Percentiles rank a stretch among this genome's conserved stretches.
phyloP scores from a whole-genome alignment of 2,888 invertebrate species.

The Phortica magna region DNA sequence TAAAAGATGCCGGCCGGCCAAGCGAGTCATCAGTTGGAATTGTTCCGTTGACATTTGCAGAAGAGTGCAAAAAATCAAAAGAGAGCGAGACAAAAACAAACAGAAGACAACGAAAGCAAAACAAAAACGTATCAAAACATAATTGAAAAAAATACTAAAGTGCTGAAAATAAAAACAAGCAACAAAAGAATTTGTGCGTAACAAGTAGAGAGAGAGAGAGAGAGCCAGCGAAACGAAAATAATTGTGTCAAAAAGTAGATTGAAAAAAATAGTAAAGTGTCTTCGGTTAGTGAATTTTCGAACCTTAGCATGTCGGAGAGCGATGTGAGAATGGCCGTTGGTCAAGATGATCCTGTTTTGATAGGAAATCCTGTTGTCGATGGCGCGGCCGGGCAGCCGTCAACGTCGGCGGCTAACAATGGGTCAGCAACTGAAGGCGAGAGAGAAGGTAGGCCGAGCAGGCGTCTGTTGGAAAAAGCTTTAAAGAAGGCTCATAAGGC shows the following conservation, averaged over 20 bases:
- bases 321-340: conserved; percentile 39
- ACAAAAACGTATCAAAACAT: background rate
- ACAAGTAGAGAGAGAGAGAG: too few species aligned
- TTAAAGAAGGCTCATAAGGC: conserved; percentile 60
- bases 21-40: conserved; percentile 3
- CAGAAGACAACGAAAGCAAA: background rate
- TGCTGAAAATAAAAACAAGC: too few species aligned
- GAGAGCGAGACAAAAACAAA: background rate
- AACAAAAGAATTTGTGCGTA: too few species aligned
- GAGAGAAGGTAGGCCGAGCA: conserved; percentile 17
- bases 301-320: conserved; percentile 51
- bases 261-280: background rate
- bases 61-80: background rate
- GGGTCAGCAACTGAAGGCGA: background rate
- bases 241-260: background rate
- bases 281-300: background rate
- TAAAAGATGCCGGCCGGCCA: background rate
- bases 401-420: conserved; percentile 27
- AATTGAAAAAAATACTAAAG: too few species aligned
- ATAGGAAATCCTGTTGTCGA: background rate
- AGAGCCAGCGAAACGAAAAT: background rate
- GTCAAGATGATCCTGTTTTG: conserved; percentile 42
- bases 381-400: conserved; percentile 38
- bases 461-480: conserved; percentile 49
- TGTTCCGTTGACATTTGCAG: background rate